Evolutionary conservation across 2,888 invertebrate species (phyloP).

Genomic region (Oligia strigilis): DNA sequence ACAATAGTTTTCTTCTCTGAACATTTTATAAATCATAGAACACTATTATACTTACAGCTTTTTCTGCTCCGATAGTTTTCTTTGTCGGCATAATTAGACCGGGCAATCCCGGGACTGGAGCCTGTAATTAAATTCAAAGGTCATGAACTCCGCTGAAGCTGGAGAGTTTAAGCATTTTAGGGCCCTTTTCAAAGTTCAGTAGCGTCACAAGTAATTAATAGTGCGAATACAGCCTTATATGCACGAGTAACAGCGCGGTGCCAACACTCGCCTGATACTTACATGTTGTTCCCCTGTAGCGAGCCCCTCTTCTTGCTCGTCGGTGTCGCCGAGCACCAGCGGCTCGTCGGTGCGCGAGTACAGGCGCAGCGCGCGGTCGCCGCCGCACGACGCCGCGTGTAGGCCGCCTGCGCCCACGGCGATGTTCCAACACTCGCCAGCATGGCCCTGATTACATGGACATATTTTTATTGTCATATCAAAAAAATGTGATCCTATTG

Average conservation of each 20-base stretch:
- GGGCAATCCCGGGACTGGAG: constrained; percentile 93
- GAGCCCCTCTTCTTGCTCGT: constrained; percentile 96
- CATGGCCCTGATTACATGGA: constrained; percentile 92
- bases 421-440: constrained; percentile 94
- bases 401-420: constrained; percentile 95
- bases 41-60: constrained; percentile 92
- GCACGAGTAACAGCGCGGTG: no score
- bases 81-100: constrained; percentile 95
- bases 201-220: no score
- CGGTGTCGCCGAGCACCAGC: constrained; percentile 97
- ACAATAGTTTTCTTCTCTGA: background rate
- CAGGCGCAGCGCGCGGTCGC: constrained; percentile 96
- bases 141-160: background rate
- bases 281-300: constrained; percentile 93
- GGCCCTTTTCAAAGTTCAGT: no score
- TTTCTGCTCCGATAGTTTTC: constrained; percentile 96
- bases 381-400: constrained; percentile 94
- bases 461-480: background rate
- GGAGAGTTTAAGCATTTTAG: no score
- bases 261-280: no score
- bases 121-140: constrained; percentile 74
- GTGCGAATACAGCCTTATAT: no score
- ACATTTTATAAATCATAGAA: background rate
- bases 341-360: constrained; percentile 97
- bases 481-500: background rate